These are phyloP conservation scores for Pollimyrus isidori DNA, from an alignment of 2,113 vertebrate species.

Conservation along the genomic window DNA sequence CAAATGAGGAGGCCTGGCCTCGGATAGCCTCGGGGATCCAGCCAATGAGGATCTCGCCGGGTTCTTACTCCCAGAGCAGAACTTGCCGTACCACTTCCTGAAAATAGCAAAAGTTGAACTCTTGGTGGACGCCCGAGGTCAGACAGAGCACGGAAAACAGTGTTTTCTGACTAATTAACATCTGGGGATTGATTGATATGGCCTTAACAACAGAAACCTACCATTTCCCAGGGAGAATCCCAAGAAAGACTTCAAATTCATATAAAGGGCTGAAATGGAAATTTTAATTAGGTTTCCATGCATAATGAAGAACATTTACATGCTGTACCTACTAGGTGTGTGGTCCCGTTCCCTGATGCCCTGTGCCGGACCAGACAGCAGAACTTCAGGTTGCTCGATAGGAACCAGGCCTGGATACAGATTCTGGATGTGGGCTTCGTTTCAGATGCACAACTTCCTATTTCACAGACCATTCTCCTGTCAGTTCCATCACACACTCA, in stretches of 20 bases:
- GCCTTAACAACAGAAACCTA: neutral
- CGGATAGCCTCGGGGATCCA: neutral
- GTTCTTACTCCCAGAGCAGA: neutral
- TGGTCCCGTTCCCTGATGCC: neutral
- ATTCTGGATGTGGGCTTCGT: neutral
- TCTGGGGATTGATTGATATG: neutral
- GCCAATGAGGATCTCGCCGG: neutral
- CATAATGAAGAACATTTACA: slow-evolving; percentile 2
- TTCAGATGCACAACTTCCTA: neutral
- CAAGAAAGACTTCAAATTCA: neutral
- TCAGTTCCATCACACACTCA: neutral
- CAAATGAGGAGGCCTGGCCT: neutral
- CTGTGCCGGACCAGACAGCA: neutral
- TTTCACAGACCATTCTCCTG: neutral
- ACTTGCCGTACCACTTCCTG: neutral
- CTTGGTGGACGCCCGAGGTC: neutral
- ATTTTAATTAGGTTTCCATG: neutral
- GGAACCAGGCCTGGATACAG: neutral
- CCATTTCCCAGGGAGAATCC: neutral
- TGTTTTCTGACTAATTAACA: slow-evolving; percentile 7
- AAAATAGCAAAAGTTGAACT: neutral
- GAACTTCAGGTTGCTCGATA: neutral
- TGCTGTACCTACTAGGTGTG: neutral
- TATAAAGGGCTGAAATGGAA: neutral
- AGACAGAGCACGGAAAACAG: neutral